phyloP scores from a whole-genome alignment of 2,113 vertebrate species.

The Hyperopisus bebe region DNA sequence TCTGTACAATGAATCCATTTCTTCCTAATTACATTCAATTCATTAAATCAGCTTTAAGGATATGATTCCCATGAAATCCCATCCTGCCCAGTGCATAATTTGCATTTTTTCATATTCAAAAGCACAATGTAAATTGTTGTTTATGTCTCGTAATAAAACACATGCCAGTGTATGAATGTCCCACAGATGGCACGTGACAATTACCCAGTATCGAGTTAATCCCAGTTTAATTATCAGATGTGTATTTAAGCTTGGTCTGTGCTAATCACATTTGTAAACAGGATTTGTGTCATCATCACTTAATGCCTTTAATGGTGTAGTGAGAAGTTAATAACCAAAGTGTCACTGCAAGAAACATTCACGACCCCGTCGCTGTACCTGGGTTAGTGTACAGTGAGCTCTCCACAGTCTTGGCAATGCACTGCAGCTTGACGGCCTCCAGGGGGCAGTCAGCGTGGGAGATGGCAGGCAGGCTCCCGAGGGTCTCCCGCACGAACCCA shows the following conservation, averaged over 20 bases:
- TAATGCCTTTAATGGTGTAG: background rate
- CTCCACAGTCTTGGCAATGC: constrained; percentile 90
- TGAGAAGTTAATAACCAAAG: background rate
- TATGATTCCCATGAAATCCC: background rate
- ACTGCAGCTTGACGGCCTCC: constrained; percentile 89
- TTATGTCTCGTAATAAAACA: background rate
- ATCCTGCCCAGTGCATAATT: background rate
- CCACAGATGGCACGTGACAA: background rate
- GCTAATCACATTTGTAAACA: background rate
- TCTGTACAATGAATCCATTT: constrained; percentile 1
- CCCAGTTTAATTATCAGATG: constrained; percentile 6
- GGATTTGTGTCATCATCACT: constrained; percentile 5
- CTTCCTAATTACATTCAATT: background rate
- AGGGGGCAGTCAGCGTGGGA: constrained; percentile 81
- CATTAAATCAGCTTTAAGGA: background rate
- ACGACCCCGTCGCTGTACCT: constrained; percentile 55
- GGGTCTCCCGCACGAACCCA: constrained; percentile 84
- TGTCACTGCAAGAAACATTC: background rate
- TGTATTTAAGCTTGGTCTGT: background rate
- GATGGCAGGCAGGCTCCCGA: constrained; percentile 79
- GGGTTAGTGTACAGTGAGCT: constrained; percentile 89
- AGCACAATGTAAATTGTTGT: background rate
- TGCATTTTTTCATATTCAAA: background rate
- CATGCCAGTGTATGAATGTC: background rate
- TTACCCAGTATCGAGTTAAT: background rate